Conservation (phyloP, 1,140 invertebrate genomes). For the Cydia strobilella region DNA sequence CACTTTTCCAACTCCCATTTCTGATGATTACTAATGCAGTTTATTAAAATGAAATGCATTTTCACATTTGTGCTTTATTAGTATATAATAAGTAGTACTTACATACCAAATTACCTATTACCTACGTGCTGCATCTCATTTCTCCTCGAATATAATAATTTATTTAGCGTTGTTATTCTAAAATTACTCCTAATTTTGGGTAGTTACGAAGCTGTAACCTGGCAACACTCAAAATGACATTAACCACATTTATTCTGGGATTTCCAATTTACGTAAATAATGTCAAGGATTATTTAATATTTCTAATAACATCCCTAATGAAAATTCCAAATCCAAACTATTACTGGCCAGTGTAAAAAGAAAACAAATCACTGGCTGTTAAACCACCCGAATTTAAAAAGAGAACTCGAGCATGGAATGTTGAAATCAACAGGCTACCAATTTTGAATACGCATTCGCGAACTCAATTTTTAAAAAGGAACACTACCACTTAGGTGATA, state of each 20-base stretch:
- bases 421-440: slow-evolving; percentile 73
- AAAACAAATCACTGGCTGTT: slow-evolving; percentile 65
- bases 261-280: not conserved
- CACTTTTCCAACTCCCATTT: no score
- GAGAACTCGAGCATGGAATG: slow-evolving; percentile 66
- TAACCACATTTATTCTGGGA: not conserved
- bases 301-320: slow-evolving; percentile 19
- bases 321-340: slow-evolving; percentile 40
- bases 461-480: slow-evolving; percentile 45
- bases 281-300: slow-evolving; percentile 6
- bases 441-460: slow-evolving; percentile 65
- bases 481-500: slow-evolving; percentile 52
- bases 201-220: not conserved
- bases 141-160: not conserved
- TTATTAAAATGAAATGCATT: not conserved
- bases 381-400: slow-evolving; percentile 64
- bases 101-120: not conserved
- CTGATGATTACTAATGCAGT: no score
- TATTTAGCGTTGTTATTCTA: slow-evolving; percentile 2
- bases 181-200: slow-evolving; percentile 8
- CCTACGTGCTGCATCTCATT: slow-evolving; percentile 7
- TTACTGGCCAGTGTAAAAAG: slow-evolving; percentile 51
- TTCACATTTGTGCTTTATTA: not conserved
- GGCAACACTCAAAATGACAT: slow-evolving; percentile 13
- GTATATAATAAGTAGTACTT: slow-evolving; percentile 2